phyloP scores from a whole-genome alignment of 2,888 invertebrate species.

The Beris morrisii region DNA sequence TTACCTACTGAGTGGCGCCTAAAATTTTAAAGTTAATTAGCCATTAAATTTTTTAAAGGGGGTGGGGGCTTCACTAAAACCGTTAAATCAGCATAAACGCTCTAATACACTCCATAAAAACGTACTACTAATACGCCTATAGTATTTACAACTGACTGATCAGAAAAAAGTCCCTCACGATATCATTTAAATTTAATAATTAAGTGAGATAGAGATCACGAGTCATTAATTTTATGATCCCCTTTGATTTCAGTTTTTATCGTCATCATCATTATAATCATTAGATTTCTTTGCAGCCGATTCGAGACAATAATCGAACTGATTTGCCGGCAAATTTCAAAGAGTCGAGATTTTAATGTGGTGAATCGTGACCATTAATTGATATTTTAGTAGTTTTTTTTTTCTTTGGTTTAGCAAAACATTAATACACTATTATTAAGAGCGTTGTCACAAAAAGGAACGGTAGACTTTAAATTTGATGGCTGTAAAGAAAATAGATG shows the following conservation, averaged over 20 bases:
- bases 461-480: slow-evolving; percentile 1
- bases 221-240: slow-evolving; percentile 25
- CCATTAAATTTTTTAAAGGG: too few species aligned
- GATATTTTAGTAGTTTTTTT: slow-evolving; percentile 11
- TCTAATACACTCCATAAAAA: too few species aligned
- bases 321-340: slow-evolving; percentile 28
- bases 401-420: slow-evolving; percentile 1
- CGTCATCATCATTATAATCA: slow-evolving; percentile 10
- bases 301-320: slow-evolving; percentile 28
- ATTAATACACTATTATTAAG: slow-evolving; percentile 8
- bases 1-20: too few species aligned
- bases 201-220: slow-evolving; percentile 27
- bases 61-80: too few species aligned
- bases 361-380: slow-evolving; percentile 26
- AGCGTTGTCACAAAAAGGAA: neutral
- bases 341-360: slow-evolving; percentile 23
- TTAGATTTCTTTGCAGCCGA: slow-evolving; percentile 6
- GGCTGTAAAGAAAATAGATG: slow-evolving; percentile 8
- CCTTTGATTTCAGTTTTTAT: slow-evolving; percentile 22
- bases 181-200: slow-evolving; percentile 26
- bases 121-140: too few species aligned
- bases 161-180: neutral
- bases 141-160: too few species aligned
- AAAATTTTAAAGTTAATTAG: too few species aligned
- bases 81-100: too few species aligned